These are phyloP conservation scores for Calliphora vomitoria DNA, from an alignment of 2,888 invertebrate genomes.

Conservation along the genomic window DNA sequence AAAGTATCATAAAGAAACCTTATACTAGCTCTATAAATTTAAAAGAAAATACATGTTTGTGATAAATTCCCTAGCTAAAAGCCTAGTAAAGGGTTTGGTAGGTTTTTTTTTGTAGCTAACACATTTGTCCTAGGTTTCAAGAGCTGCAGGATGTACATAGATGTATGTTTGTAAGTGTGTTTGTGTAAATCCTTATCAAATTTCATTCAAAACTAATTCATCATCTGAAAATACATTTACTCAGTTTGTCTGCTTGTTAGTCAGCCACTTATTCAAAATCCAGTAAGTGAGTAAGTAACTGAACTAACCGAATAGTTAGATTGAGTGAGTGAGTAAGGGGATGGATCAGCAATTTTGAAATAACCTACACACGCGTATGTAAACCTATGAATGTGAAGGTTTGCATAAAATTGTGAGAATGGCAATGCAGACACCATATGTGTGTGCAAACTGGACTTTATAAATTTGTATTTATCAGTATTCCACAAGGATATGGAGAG, in stretches of 20 bases:
- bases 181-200: slow-evolving; percentile 27
- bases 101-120: background rate
- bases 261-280: slow-evolving; percentile 26
- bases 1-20: no score
- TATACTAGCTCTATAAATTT: no score
- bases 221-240: slow-evolving; percentile 21
- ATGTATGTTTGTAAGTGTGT: background rate
- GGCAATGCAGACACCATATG: background rate
- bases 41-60: no score
- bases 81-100: no score
- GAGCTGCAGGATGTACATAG: background rate
- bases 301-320: background rate
- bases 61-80: no score
- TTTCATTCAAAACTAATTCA: slow-evolving; percentile 28
- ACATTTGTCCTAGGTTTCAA: background rate
- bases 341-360: background rate
- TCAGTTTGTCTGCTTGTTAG: slow-evolving; percentile 6
- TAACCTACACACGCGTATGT: background rate
- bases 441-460: background rate
- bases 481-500: background rate
- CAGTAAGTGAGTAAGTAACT: background rate
- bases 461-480: background rate
- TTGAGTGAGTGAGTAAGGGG: background rate
- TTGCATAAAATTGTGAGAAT: background rate
- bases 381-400: background rate